A percentile compares a stretch with the other conserved stretches of the same genome.
Evolutionary conservation across 2,888 invertebrate species (phyloP).

Genomic region (Amiota mariae): DNA sequence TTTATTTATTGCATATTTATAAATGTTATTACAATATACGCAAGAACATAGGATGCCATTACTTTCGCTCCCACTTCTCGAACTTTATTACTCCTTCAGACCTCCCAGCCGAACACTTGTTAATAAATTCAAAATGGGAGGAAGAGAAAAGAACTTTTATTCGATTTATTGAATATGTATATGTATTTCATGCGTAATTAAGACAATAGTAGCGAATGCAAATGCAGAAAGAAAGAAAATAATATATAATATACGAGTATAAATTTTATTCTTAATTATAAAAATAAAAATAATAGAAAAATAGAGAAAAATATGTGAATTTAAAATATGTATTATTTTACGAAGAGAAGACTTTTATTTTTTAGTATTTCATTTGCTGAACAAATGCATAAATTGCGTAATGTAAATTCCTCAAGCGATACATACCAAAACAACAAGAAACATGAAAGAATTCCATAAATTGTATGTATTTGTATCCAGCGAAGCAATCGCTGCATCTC

Average conservation of each 20-base stretch:
- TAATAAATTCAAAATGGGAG: conserved; percentile 3
- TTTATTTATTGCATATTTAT: too few species aligned
- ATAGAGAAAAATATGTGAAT: too few species aligned
- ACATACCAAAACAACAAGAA: background rate
- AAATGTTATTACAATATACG: too few species aligned
- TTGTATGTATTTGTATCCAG: conserved; percentile 1
- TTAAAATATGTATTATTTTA: too few species aligned
- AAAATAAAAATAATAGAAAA: too few species aligned
- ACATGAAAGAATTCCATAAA: background rate
- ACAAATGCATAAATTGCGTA: background rate
- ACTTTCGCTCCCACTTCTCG: background rate
- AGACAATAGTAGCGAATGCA: conserved; percentile 21
- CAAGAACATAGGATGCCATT: background rate
- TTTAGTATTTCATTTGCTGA: too few species aligned
- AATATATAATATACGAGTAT: too few species aligned
- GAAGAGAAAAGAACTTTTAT: background rate
- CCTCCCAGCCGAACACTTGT: background rate
- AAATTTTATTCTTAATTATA: too few species aligned
- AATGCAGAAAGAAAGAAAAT: background rate
- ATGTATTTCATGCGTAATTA: background rate
- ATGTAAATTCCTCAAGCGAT: background rate
- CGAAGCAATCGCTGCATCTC: background rate
- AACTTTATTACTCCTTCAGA: background rate
- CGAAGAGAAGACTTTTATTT: too few species aligned
- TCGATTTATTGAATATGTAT: background rate